Evolutionary conservation across 2,113 vertebrate genomes (phyloP).

Genomic region (Carollia perspicillata): DNA sequence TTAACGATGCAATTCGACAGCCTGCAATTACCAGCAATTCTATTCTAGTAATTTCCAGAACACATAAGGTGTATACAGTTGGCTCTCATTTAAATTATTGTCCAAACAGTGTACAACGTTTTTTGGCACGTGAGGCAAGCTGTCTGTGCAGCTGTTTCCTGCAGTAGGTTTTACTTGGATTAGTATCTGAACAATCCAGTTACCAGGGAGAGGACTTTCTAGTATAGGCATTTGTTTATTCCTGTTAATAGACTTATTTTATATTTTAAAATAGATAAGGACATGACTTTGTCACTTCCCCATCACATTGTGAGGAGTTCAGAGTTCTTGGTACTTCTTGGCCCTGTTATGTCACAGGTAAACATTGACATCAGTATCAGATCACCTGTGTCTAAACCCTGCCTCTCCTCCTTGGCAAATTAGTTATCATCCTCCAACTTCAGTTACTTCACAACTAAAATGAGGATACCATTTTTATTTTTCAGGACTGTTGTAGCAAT

Average conservation of each 20-base stretch:
- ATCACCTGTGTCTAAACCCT: no score
- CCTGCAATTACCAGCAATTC: neutral
- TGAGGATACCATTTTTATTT: neutral
- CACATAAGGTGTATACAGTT: neutral
- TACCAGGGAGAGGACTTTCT: neutral
- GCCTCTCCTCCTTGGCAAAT: neutral
- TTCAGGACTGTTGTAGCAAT: neutral
- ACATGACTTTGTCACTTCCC: neutral
- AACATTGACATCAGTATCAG: neutral
- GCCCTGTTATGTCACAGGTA: neutral
- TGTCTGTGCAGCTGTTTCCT: neutral
- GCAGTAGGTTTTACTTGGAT: neutral
- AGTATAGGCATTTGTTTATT: neutral
- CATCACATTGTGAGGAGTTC: neutral
- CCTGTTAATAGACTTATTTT: neutral
- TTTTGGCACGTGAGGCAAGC: neutral
- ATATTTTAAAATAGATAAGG: neutral
- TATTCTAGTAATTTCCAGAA: neutral
- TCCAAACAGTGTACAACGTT: neutral
- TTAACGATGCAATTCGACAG: conserved; percentile 7
- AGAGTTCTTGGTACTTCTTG: neutral
- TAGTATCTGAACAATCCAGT: neutral
- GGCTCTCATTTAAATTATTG: neutral
- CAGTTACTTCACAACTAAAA: neutral
- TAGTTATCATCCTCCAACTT: neutral